Base-by-base conservation (phyloP, 1,140 invertebrate species). In the Apis florea region DNA sequence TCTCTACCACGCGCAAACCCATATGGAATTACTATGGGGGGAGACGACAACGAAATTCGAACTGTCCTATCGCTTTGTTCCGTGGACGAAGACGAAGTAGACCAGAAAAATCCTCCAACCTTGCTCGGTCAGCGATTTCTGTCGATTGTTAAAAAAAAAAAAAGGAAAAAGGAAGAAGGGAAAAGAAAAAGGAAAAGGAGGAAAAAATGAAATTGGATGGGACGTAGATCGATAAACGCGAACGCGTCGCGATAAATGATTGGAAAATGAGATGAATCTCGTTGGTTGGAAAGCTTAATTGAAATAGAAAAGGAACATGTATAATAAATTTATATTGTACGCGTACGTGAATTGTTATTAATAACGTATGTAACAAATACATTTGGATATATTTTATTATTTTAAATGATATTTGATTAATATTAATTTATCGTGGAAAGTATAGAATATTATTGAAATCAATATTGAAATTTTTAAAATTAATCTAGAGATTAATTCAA, bases 1-100 rank as follows among this genome's bases (percentile, higher is more conserved):
- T 85, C 80, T 63, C 24, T 63, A 24, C 5, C 61, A 53, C 51
- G 12, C 66, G 58, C 73, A 69, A 63, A 68, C 64, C 84, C 84
- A 79, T 85, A 85, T 82, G 69, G 67, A 82, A 85, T 85, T 72
- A 63, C 84, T 78, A 75, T 47, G 24, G 19, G 73, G 72, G 63
- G 79, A 68, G 68, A 66, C 71, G 75, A 72, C 51, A 59, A 85
- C 69, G 69, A 71, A 71, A 72, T 73, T 70, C 79, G 64, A 82
- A 51, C 58, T 83, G 69, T 78, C 67, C 64, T 72, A 82, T 82
- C 72, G 83, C 79, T 74, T 80, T 80, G 51, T 74, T 40, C 56
- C 47, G 58, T 13, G n/a, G 19, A 80, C 47, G 71, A 80, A 74
- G 78, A 72, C 68, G 61, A 79, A 63, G 68, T 79, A 47, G 40